Evolutionary conservation across 2,888 invertebrate genomes (phyloP).

Genomic region (Epinotia ramella): DNA sequence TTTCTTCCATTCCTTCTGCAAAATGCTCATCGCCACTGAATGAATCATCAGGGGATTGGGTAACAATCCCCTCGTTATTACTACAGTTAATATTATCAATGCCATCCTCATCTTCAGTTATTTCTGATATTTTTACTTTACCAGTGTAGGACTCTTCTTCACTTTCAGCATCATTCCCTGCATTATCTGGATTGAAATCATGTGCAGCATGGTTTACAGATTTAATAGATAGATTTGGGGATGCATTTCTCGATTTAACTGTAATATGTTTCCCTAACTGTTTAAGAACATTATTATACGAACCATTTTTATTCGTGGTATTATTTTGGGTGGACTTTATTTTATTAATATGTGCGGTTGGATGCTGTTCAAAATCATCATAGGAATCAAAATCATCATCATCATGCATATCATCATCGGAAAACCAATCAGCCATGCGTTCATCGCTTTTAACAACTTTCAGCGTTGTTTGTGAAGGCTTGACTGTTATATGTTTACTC

Average conservation of each 20-base stretch:
- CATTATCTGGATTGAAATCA: conserved; percentile 50
- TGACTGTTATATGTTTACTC: conserved; percentile 67
- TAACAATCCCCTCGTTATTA: conserved; percentile 55
- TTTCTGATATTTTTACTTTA: conserved; percentile 70
- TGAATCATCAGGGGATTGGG: conserved; percentile 64
- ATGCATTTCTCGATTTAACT: conserved; percentile 67
- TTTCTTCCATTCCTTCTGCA: conserved; percentile 56
- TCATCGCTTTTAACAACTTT: conserved; percentile 36
- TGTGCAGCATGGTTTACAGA: conserved; percentile 52
- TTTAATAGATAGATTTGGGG: conserved; percentile 54
- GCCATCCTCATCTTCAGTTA: conserved; percentile 61
- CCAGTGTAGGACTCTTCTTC: conserved; percentile 59
- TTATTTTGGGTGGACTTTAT: conserved; percentile 49
- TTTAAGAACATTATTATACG: conserved; percentile 66
- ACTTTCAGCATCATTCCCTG: conserved; percentile 52
- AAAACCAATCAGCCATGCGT: conserved; percentile 49
- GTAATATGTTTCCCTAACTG: conserved; percentile 72
- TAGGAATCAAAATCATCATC: conserved; percentile 4
- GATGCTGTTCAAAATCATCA: conserved; percentile 24
- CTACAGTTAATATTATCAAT: conserved; percentile 49
- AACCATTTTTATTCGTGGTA: conserved; percentile 53
- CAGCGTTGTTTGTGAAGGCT: conserved; percentile 54
- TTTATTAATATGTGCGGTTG: conserved; percentile 8
- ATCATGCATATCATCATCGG: conserved; percentile 44
- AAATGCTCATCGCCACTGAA: conserved; percentile 60